Evolutionary conservation across 2,888 invertebrate genomes (phyloP), one percentile per base, ranked within the genome.

Genomic region (Deroplatys truncata): DNA sequence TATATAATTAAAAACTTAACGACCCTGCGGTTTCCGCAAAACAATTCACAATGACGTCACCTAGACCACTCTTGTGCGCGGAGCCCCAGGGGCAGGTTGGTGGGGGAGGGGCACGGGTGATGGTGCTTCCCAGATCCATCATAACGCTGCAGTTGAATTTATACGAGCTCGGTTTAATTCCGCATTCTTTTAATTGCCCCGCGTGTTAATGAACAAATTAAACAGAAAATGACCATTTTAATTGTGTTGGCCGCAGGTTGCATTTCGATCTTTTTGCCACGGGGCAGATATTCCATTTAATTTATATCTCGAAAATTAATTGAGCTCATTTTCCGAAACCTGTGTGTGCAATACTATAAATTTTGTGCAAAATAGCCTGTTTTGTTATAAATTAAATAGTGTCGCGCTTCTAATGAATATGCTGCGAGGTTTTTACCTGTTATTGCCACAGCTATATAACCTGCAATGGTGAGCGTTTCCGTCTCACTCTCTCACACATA

Each of bases 121-220:
- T 72, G 56, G 56, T 72, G 56, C 56, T 72, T 72, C 56, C 49
- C 82, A 83, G 25, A 35, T 83, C 87, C 83, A 43, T 87, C 87
- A 87, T 43, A 72, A 72, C 56, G 13, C 29, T 86, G 86, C 86
- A 86, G 86, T 82, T 86, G 87, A 87, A 87, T 87, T 87, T 87
- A 35, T 28, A 87, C 83, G 87, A 83, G 29, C 20, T 83, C 83
- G 35, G 87, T 87, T 43, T 87, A 87, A 87, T 87, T 83, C 87
- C 83, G 43, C 87, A 83, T 87, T 87, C 87, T 87, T 87, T 87
- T 87, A 87, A 87, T 87, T 87, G 87, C 87, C 82, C 83, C 43
- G 87, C 87, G 87, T 87, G 87, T 87, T 87, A 87, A 87, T 87
- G 87, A 87, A 87, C 87, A 87, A 87, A 87, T 87, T 87, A 87